These are phyloP conservation scores for Plestiodon gilberti DNA, from an alignment of 2,113 vertebrate genomes.

Conservation along the genomic window DNA sequence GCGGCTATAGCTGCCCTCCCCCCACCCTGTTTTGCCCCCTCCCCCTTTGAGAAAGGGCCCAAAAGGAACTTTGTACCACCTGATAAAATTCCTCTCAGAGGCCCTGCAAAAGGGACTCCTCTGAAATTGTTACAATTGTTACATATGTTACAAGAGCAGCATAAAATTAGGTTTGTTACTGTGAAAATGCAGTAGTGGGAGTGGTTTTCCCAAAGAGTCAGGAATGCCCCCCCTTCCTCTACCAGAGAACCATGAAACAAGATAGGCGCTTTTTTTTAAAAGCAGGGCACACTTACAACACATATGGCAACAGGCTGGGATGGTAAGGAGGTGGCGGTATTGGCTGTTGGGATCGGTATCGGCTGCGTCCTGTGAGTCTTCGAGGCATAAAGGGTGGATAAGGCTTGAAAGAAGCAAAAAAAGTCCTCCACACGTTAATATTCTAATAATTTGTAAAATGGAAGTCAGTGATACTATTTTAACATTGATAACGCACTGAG, in stretches of 20 bases:
- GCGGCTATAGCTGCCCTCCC: no score
- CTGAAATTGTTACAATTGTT: not conserved
- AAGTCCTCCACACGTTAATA: constrained; percentile 48
- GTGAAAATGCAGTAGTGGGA: no score
- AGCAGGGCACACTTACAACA: constrained; percentile 87
- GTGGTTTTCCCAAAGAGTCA: no score
- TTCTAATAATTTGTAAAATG: not conserved
- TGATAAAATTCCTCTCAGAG: no score
- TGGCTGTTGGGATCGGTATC: constrained; percentile 92
- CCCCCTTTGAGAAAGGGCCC: no score
- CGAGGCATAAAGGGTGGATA: constrained; percentile 95
- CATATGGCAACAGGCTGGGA: constrained; percentile 95
- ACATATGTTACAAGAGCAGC: not conserved
- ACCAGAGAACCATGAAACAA: not conserved
- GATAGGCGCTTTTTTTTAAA: not conserved
- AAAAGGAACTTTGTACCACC: no score
- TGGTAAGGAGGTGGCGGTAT: constrained; percentile 93
- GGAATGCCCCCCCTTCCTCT: no score
- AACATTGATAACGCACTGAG: no score
- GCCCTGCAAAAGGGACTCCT: not conserved
- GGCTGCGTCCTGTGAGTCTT: constrained; percentile 89
- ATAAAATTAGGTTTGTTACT: not conserved
- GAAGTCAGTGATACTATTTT: not conserved
- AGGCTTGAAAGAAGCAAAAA: constrained; percentile 77
- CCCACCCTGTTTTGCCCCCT: no score